phyloP scores from a whole-genome alignment of 2,797 vertebrate genomes.

The Acanthis flammea region DNA sequence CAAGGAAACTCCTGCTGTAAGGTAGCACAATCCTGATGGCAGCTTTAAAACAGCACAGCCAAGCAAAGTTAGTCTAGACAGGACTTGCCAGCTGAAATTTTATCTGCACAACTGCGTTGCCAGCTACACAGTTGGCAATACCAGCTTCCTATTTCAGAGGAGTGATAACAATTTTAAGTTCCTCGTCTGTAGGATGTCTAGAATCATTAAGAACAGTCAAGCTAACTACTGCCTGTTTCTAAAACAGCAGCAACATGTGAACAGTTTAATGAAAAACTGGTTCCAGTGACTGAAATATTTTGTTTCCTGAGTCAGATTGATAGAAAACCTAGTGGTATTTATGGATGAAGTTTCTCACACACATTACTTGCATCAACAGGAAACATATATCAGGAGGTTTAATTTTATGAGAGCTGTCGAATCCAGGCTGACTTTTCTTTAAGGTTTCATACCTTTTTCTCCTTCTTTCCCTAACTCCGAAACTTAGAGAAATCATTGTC shows the following conservation, averaged over 20 bases:
- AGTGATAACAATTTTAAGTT: slow-evolving; percentile 17
- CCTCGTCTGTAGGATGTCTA: neutral
- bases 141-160: neutral
- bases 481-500: neutral
- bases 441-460: neutral
- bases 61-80: neutral
- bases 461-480: neutral
- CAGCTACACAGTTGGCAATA: neutral
- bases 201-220: slow-evolving; percentile 34
- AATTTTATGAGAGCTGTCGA: neutral
- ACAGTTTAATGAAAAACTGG: neutral
- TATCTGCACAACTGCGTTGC: neutral
- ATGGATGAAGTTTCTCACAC: neutral
- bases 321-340: slow-evolving; percentile 13
- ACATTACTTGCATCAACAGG: neutral
- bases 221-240: slow-evolving; percentile 12
- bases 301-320: slow-evolving; percentile 15
- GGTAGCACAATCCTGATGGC: neutral
- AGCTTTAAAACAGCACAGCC: neutral
- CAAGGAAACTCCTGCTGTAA: neutral
- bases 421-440: neutral
- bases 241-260: slow-evolving; percentile 1
- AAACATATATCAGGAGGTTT: neutral
- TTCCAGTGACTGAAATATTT: slow-evolving; percentile 1
- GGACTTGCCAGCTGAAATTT: neutral